A percentile compares a stretch with the other conserved stretches of the same genome.
These are phyloP conservation scores for Mungos mungo DNA, from an alignment of 2,113 vertebrate genomes.

Conservation along the genomic window DNA sequence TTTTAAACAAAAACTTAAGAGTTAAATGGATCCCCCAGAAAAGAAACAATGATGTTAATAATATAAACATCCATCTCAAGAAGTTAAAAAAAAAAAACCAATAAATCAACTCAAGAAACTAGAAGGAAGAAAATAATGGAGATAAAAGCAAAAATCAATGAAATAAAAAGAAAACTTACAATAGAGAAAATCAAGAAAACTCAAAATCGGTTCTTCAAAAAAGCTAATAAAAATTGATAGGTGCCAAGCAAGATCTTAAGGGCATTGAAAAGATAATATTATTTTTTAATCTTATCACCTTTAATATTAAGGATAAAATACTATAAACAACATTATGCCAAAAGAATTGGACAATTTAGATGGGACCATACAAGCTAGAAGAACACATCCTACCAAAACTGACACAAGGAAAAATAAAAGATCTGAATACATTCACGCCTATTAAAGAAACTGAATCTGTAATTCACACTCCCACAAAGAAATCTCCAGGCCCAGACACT, in stretches of 20 bases:
- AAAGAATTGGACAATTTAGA: constrained; percentile 10
- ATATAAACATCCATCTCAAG: constrained; percentile 15
- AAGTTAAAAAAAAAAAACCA: constrained; percentile 30
- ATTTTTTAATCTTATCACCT: neutral
- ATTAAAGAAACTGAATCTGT: constrained; percentile 33
- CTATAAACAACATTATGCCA: constrained; percentile 29
- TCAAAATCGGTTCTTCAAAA: constrained; percentile 49
- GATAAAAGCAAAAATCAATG: constrained; percentile 58
- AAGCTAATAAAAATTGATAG: constrained; percentile 46
- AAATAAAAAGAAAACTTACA: constrained; percentile 53
- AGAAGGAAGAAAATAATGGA: constrained; percentile 35
- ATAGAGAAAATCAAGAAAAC: constrained; percentile 48
- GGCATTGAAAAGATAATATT: neutral
- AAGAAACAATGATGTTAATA: neutral
- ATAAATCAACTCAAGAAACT: constrained; percentile 39
- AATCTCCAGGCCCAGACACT: neutral
- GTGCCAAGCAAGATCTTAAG: neutral
- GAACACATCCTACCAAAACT: neutral
- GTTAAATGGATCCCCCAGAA: neutral
- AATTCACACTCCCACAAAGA: constrained; percentile 56
- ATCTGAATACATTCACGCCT: neutral
- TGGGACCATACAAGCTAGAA: neutral
- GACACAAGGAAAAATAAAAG: constrained; percentile 27
- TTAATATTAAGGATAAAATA: neutral
- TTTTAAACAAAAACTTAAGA: constrained; percentile 32